Conservation (phyloP, 2,888 invertebrate genomes). For the Taphrorychus bicolor region DNA sequence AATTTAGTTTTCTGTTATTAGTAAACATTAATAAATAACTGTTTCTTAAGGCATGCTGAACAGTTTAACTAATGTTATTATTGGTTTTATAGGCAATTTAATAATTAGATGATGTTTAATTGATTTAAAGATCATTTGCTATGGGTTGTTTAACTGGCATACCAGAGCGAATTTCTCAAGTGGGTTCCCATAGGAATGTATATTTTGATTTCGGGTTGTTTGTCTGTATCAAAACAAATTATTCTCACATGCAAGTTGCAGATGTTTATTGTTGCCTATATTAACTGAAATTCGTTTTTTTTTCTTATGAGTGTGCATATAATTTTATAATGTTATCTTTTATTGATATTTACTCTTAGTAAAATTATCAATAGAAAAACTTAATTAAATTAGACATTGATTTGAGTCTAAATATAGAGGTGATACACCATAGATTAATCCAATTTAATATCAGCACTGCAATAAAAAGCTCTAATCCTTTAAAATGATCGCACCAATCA, state of each 20-base stretch:
- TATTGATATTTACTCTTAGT: too few species aligned
- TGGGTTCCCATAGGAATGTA: neutral
- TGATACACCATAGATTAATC: neutral
- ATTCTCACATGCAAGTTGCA: neutral
- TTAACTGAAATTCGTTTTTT: neutral
- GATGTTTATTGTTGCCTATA: neutral
- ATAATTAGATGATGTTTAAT: neutral
- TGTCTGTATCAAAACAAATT: neutral
- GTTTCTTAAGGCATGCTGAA: slow-evolving; percentile 5
- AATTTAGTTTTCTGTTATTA: slow-evolving; percentile 20
- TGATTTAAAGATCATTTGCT: neutral
- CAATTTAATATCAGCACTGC: neutral
- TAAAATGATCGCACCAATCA: too few species aligned
- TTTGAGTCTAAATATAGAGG: neutral
- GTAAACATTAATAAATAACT: slow-evolving; percentile 22
- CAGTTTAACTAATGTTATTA: slow-evolving; percentile 1
- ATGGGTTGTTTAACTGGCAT: neutral
- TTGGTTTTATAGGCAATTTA: neutral
- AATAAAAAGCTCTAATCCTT: too few species aligned
- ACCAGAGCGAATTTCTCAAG: neutral
- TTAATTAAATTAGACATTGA: neutral
- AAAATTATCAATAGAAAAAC: too few species aligned
- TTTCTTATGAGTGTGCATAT: too few species aligned
- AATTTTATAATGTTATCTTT: too few species aligned
- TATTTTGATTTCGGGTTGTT: neutral